Evolutionary conservation across 2,113 vertebrate species (phyloP).

Genomic region (Gambusia affinis): DNA sequence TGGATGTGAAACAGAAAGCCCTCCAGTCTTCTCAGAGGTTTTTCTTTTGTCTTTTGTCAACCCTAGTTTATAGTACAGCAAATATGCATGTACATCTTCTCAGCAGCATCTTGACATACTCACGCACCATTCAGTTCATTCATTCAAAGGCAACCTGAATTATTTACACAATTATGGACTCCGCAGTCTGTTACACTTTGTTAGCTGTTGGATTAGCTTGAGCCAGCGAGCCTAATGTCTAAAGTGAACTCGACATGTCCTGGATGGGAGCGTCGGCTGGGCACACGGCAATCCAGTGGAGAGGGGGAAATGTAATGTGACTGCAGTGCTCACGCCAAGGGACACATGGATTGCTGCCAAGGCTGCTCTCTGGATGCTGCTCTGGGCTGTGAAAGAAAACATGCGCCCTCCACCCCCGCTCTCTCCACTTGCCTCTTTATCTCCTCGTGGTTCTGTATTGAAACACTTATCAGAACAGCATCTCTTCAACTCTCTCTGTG

Average conservation of each 20-base stretch:
- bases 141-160: slow-evolving; percentile 61
- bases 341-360: slow-evolving; percentile 68
- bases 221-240: slow-evolving; percentile 61
- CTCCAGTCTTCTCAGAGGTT: slow-evolving; percentile 10
- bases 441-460: slow-evolving; percentile 47
- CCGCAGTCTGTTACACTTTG: slow-evolving; percentile 63
- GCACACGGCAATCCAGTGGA: slow-evolving; percentile 59
- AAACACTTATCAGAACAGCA: slow-evolving; percentile 61
- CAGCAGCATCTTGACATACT: slow-evolving; percentile 40
- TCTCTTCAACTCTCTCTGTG: slow-evolving; percentile 32
- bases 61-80: slow-evolving; percentile 24
- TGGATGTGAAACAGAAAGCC: slow-evolving; percentile 8
- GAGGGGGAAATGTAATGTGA: slow-evolving; percentile 73
- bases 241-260: slow-evolving; percentile 69
- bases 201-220: slow-evolving; percentile 61
- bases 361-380: slow-evolving; percentile 58
- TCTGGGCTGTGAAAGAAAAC: slow-evolving; percentile 57
- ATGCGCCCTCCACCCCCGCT: slow-evolving; percentile 18
- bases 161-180: slow-evolving; percentile 67
- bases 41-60: slow-evolving; percentile 34
- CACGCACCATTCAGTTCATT: slow-evolving; percentile 29
- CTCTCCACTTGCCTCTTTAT: slow-evolving; percentile 31
- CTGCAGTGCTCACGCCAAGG: slow-evolving; percentile 67
- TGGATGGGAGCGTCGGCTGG: slow-evolving; percentile 64
- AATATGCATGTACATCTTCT: slow-evolving; percentile 21